Evolutionary conservation across 2,113 vertebrate genomes (phyloP), one percentile per base, ranked within the genome.

Genomic region (Platichthys flesus): DNA sequence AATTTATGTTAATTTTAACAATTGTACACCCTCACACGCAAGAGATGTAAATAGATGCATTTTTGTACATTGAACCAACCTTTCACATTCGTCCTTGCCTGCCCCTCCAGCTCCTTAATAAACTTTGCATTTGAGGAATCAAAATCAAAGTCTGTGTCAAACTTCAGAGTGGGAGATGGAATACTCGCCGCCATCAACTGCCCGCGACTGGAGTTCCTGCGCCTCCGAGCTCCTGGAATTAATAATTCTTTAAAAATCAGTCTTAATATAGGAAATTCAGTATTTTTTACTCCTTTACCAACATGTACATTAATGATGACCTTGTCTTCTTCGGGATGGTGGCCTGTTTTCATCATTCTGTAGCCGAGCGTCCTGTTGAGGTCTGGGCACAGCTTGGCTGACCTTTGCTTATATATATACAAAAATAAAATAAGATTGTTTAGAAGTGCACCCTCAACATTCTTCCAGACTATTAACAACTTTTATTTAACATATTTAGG

Each of bases 111-210:
- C 61, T 96, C 95, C 63, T 97, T 95, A 83, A 96, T 97, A 89
- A 99, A 99, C 76, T 98, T 96, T 16, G 98, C 97, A 67, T 99
- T 98, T 75, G 98, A 97, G 12, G 93, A 97, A 93, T 97, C 97
- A 90, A 99, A 99, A 86, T 99, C 98, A 90, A 99, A 99, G 92
- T 99, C 98, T 0, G 96, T 95, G 88, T 99, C 97, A 90, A 99
- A 99, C 90, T 96, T 97, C 55, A 99, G 96, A 2, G 94, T 94
- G 23, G 88, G 96, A 42, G 96, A 95, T 71, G 96, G 97, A 67
- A 89, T 85, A 15, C 81, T 89, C 20, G 93, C 68, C 20, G 95
- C 95, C 54, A 96, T 94, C 85, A 94, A 96, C 68, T 97, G 96
- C 47, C 97, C 98, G 87, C 95, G 93, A 70, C 96, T 95, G 28